Conservation (phyloP, 2,888 invertebrate genomes). For the Drosophila imparisetae region DNA sequence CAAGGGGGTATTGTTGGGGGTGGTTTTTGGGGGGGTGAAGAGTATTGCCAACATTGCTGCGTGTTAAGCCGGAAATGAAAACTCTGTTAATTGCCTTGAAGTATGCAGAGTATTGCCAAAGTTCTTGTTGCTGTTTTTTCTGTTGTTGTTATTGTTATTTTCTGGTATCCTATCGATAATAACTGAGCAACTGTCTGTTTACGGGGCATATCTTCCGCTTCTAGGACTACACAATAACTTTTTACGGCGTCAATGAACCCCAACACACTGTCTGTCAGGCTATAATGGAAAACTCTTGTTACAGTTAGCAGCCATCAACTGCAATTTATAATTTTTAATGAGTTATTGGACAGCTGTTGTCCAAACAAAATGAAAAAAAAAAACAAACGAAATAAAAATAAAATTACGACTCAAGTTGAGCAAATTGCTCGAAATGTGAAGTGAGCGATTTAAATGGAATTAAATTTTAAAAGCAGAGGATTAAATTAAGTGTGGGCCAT, state of each 20-base stretch:
- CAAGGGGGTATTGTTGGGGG: not conserved
- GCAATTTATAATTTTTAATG: constrained; percentile 46
- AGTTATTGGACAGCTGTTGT: constrained; percentile 24
- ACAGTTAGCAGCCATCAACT: constrained; percentile 42
- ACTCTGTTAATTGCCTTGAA: constrained; percentile 74
- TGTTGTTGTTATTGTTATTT: constrained; percentile 33
- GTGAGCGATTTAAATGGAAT: constrained; percentile 1
- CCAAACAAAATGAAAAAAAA: not conserved
- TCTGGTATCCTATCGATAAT: constrained; percentile 49
- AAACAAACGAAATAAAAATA: not conserved
- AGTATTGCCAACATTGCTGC: constrained; percentile 44
- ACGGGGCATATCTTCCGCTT: constrained; percentile 19
- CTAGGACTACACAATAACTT: constrained; percentile 25
- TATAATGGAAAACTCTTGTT: constrained; percentile 65
- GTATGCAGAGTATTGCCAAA: constrained; percentile 63
- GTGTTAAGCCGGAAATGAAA: constrained; percentile 73
- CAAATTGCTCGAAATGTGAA: constrained; percentile 7
- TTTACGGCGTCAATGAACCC: constrained; percentile 64
- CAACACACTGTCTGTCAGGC: not conserved
- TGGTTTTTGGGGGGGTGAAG: not conserved
- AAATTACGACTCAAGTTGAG: not conserved
- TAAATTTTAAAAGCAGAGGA: constrained; percentile 5
- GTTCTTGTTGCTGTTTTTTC: constrained; percentile 31
- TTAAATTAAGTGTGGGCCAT: constrained; percentile 15
- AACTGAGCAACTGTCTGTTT: constrained; percentile 46